Evolutionary conservation across 1,140 invertebrate genomes (phyloP).

Genomic region (Drosophila willistoni): DNA sequence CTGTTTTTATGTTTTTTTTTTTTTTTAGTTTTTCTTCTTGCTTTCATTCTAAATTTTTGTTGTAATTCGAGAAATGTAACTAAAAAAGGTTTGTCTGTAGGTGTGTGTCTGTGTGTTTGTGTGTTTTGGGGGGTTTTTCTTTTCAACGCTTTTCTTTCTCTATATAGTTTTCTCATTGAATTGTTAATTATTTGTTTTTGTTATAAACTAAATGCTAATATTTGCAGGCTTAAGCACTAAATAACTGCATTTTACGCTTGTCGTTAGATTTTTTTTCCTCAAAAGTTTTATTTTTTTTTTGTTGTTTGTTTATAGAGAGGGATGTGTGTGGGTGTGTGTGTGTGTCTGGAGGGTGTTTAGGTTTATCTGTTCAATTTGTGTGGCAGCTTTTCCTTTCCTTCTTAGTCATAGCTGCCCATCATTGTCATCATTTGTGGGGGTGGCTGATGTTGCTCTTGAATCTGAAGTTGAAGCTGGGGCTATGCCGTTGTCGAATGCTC

Average conservation of each 20-base stretch:
- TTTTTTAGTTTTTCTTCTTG: conserved; percentile 16
- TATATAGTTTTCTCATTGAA: conserved; percentile 38
- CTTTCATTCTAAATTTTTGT: conserved; percentile 23
- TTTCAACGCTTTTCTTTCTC: conserved; percentile 18
- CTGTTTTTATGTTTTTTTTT: conserved; percentile 45
- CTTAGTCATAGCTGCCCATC: conserved; percentile 44
- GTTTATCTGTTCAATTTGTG: conserved; percentile 12
- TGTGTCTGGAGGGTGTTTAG: conserved; percentile 2
- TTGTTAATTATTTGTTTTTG: conserved; percentile 20
- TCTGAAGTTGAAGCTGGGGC: conserved; percentile 45
- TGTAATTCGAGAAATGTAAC: conserved; percentile 48
- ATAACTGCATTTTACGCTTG: conserved; percentile 79
- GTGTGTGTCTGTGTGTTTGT: background rate
- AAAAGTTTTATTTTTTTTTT: conserved; percentile 24
- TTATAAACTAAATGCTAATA: conserved; percentile 66
- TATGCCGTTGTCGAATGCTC: conserved; percentile 78
- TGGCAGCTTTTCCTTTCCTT: conserved; percentile 14
- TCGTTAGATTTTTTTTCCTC: conserved; percentile 28
- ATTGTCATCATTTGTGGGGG: conserved; percentile 16
- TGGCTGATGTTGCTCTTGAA: conserved; percentile 32
- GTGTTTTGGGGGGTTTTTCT: conserved; percentile 13
- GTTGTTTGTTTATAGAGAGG: background rate
- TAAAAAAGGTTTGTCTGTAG: background rate
- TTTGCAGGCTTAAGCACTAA: conserved; percentile 80
- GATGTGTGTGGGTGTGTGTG: conserved; percentile 1